Conservation (phyloP, 1,140 invertebrate genomes). For the Bathynomus jamesi region DNA sequence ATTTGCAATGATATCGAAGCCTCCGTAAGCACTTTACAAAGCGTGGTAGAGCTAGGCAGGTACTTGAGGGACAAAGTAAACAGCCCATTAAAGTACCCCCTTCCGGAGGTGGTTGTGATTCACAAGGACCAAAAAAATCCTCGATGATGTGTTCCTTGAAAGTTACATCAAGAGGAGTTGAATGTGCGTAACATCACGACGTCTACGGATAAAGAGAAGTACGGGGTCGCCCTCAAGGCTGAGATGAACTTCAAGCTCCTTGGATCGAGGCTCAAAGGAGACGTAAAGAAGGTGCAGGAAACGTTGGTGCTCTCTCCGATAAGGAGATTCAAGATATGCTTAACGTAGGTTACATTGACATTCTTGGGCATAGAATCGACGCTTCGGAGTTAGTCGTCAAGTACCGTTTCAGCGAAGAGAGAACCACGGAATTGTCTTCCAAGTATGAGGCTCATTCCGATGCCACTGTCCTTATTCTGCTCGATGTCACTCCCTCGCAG, state of each 20-base stretch:
- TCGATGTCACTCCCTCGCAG: slow-evolving; percentile 62
- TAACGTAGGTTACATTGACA: slow-evolving; percentile 57
- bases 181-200: slow-evolving; percentile 84
- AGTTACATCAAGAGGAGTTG: slow-evolving; percentile 88
- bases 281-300: slow-evolving; percentile 77
- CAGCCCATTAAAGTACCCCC: slow-evolving; percentile 90
- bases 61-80: slow-evolving; percentile 86
- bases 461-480: slow-evolving; percentile 67
- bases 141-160: slow-evolving; percentile 75
- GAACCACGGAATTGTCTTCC: slow-evolving; percentile 52
- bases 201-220: slow-evolving; percentile 84
- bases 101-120: slow-evolving; percentile 92
- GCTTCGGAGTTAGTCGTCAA: slow-evolving; percentile 76
- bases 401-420: slow-evolving; percentile 59
- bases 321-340: slow-evolving; percentile 70
- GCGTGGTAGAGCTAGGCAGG: slow-evolving; percentile 87
- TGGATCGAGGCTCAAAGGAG: slow-evolving; percentile 76
- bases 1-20: slow-evolving; percentile 83
- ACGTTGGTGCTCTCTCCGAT: slow-evolving; percentile 65
- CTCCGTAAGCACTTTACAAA: slow-evolving; percentile 86
- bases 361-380: slow-evolving; percentile 67
- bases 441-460: slow-evolving; percentile 85
- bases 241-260: slow-evolving; percentile 87
- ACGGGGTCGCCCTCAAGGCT: slow-evolving; percentile 84
- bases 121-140: slow-evolving; percentile 68